phyloP scores from a whole-genome alignment of 2,888 invertebrate species.

The Tinea pellionella region DNA sequence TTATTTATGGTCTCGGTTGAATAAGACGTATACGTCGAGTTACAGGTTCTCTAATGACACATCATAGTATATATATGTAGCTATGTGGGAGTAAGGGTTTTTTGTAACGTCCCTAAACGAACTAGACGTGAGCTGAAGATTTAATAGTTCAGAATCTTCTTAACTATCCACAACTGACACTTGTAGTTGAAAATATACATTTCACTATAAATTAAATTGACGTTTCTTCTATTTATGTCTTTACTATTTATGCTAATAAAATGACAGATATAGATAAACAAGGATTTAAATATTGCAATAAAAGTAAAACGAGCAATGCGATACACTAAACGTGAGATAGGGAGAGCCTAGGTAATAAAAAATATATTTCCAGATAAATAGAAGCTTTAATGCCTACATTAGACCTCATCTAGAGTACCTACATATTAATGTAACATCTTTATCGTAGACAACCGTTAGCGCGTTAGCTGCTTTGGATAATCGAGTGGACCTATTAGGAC shows the following conservation, averaged over 20 bases:
- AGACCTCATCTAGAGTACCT: neutral
- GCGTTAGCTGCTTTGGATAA: neutral
- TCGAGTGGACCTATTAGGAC: neutral
- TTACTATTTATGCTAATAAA: no score
- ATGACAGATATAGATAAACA: no score
- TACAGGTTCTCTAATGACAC: conserved; percentile 27
- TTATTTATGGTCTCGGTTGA: conserved; percentile 47
- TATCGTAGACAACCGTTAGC: neutral
- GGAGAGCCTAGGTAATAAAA: no score
- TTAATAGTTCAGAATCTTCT: neutral
- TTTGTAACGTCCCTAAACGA: conserved; percentile 54
- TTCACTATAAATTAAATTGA: neutral
- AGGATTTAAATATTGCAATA: no score
- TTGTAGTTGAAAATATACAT: neutral
- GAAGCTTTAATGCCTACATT: neutral
- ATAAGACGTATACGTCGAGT: conserved; percentile 51
- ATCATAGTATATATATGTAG: conserved; percentile 40
- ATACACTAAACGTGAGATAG: no score
- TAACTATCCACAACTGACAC: neutral
- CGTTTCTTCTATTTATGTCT: no score
- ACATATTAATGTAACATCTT: conserved; percentile 1
- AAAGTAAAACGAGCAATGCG: no score
- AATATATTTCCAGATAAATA: neutral
- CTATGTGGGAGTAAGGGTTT: conserved; percentile 49
- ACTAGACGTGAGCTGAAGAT: conserved; percentile 33